Evolutionary conservation across 2,888 invertebrate genomes (phyloP).

Genomic region (Hirtodrosophila alboralis): DNA sequence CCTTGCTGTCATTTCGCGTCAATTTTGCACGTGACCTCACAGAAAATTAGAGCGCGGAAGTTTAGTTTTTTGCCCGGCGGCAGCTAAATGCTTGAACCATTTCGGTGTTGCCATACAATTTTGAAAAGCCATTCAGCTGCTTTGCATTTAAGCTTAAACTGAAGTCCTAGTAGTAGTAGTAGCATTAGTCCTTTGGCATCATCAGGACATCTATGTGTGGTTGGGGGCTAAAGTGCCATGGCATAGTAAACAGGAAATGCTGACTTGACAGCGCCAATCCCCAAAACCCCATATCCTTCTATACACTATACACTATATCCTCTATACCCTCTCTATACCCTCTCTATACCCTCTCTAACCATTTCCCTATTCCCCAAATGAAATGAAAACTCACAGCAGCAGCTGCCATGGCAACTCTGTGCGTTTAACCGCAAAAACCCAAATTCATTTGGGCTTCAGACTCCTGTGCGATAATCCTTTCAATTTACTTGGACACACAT

Average conservation of each 20-base stretch:
- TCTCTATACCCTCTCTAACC: neutral
- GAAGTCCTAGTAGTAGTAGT: conserved; percentile 27
- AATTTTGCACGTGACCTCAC: conserved; percentile 48
- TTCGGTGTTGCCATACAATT: conserved; percentile 12
- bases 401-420: conserved; percentile 38
- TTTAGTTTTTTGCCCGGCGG: conserved; percentile 57
- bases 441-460: conserved; percentile 45
- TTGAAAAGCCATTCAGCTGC: conserved; percentile 43
- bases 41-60: conserved; percentile 60
- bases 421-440: conserved; percentile 47
- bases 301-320: too few species aligned
- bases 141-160: conserved; percentile 45
- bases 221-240: conserved; percentile 29
- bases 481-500: conserved; percentile 63
- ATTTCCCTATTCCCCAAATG: neutral
- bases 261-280: conserved; percentile 54
- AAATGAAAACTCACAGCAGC: conserved; percentile 1
- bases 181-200: conserved; percentile 20
- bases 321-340: too few species aligned
- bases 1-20: conserved; percentile 20
- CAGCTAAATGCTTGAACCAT: conserved; percentile 26
- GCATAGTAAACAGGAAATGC: conserved; percentile 56
- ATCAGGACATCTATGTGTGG: conserved; percentile 17
- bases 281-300: too few species aligned
- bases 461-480: conserved; percentile 64